Percentiles rank a stretch among this genome's conserved stretches.
These are phyloP conservation scores for Rhyacophila brunnea DNA, from an alignment of 1,140 invertebrate species.

Conservation along the genomic window DNA sequence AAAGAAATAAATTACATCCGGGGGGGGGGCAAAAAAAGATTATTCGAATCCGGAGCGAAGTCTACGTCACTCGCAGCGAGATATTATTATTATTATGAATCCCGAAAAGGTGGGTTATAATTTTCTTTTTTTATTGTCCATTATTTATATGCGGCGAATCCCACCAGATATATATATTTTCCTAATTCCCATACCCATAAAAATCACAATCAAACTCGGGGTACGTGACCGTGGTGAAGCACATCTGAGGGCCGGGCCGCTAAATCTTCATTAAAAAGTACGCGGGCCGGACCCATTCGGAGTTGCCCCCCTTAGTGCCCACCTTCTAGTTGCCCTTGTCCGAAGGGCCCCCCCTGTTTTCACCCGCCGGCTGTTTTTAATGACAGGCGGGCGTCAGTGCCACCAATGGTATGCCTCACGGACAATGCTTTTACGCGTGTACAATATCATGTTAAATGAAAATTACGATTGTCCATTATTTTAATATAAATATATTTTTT, in stretches of 20 bases:
- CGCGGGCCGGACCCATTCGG: conserved; percentile 11
- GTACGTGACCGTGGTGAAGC: conserved; percentile 22
- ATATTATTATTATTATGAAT: conserved; percentile 28
- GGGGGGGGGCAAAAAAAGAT: conserved; percentile 28
- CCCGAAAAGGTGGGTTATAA: conserved; percentile 33
- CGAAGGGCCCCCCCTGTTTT: background rate
- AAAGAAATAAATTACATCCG: conserved; percentile 32
- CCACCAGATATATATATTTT: conserved; percentile 35
- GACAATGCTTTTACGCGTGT: background rate
- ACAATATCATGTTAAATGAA: background rate
- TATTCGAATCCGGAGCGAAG: conserved; percentile 32
- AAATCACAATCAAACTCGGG: conserved; percentile 35
- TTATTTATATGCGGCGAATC: conserved; percentile 37
- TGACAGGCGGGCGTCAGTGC: conserved; percentile 9
- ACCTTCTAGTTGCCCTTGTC: too few relatives aligned
- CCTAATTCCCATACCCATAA: conserved; percentile 35
- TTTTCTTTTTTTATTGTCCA: conserved; percentile 36
- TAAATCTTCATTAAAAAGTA: conserved; percentile 37
- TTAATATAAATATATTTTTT: too few relatives aligned
- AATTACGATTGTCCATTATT: too few relatives aligned
- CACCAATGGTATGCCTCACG: background rate
- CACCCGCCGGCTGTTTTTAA: conserved; percentile 8
- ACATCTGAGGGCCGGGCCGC: conserved; percentile 32
- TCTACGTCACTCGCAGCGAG: conserved; percentile 27
- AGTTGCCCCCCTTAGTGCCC: background rate